phyloP scores from a whole-genome alignment of 2,797 vertebrate species.

The Amazona ochrocephala region DNA sequence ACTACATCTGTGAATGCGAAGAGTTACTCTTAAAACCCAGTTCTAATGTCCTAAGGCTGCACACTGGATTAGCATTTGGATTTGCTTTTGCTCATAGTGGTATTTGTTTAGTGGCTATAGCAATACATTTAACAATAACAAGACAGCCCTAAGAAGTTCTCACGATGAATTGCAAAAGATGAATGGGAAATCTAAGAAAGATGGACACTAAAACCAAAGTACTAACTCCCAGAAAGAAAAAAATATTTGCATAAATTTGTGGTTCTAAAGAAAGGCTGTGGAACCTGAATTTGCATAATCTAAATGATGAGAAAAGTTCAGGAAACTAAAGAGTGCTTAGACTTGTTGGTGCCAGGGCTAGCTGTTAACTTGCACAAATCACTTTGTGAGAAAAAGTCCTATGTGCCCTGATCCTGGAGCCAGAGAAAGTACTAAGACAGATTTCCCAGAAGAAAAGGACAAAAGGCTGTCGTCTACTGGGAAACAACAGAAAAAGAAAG shows the following conservation, averaged over 20 bases:
- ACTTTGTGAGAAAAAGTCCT: constrained; percentile 54
- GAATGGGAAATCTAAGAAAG: constrained; percentile 49
- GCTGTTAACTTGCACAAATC: constrained; percentile 56
- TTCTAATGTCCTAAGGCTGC: background rate
- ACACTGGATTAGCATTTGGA: background rate
- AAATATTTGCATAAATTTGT: constrained; percentile 61
- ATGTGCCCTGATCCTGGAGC: background rate
- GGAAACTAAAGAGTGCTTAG: constrained; percentile 56
- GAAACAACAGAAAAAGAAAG: background rate
- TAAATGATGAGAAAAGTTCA: constrained; percentile 66
- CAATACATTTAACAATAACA: background rate
- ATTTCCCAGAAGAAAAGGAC: constrained; percentile 46
- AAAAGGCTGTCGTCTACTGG: constrained; percentile 36
- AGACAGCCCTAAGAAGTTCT: constrained; percentile 22
- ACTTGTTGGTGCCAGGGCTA: constrained; percentile 61
- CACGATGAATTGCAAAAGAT: background rate
- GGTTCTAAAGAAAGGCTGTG: constrained; percentile 29
- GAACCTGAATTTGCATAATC: constrained; percentile 61
- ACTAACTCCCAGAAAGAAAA: constrained; percentile 14
- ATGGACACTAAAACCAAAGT: constrained; percentile 26
- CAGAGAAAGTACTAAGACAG: constrained; percentile 23
- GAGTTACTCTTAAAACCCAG: background rate
- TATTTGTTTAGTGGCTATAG: background rate
- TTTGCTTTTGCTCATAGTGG: background rate
- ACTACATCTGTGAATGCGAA: background rate